Evolutionary conservation across 35 echinoderm and acorn worm genomes (phyloP), one percentile per base, ranked within the genome.

Genomic region (Holothuria glaberrima): DNA sequence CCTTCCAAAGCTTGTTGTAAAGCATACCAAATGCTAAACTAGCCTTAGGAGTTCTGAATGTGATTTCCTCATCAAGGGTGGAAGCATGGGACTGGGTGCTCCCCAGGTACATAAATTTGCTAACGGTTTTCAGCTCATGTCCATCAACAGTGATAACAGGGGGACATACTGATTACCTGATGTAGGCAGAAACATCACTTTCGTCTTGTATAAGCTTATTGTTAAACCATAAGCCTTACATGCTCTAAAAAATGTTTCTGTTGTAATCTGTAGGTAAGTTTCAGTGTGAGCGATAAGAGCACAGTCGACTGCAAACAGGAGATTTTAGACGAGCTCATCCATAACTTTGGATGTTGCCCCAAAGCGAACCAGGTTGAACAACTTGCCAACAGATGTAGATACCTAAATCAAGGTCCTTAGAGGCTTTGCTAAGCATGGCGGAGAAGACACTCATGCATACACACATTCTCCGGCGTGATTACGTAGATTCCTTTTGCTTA

Each of bases 161-260:
- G 73, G 31, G 5, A 19, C 22, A 16, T 46, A 46, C 44, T 46
- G 44, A 5, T 54, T 54, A 54, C 50, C 5, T 9, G 10, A 1
- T 3, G 20, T 20, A 77, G 12, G 36, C 14, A 48, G 73, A 5
- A 24, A 21, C 34, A 77, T 44, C 22, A 77, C 41, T 5, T 77
- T 4, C 48, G 68, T 70, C 48, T 88, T 88, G 24, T 88, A 50
- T 12, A 74, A 10, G 34, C 86, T 50, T 17, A 54, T 88, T 22
- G 68, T 71, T 22, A 74, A n/a, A 6, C 38, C 63, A 22, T 78
- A 89, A 5, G 80, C 87, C 24, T 77, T 89, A 21, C 75, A 82
- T 2, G 75, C 89, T 30, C n/a, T 41, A 4, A 7, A 41, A 41
- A 41, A 21, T 69, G n/a, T n/a, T 25, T 82, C 56, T 18, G 63